A percentile compares a stretch with the other conserved stretches of the same genome.
Conservation (phyloP, 2,888 invertebrate genomes). For the Tetheella fluctuosa region DNA sequence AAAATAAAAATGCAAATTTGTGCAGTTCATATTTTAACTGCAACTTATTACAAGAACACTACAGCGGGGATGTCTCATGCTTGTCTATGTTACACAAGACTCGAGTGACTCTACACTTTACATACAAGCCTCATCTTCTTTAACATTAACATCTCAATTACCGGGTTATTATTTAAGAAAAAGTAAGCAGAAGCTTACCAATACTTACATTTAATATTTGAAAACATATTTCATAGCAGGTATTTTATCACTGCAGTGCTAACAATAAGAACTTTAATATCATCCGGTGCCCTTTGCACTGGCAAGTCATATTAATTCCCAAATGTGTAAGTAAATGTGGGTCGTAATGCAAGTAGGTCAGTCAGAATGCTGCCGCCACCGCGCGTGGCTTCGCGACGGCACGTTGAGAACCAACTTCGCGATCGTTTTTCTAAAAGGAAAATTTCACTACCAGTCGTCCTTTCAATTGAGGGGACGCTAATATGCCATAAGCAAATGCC, state of each 20-base stretch:
- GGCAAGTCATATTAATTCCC: constrained; percentile 54
- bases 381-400: constrained; percentile 27
- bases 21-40: too few species aligned
- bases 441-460: constrained; percentile 47
- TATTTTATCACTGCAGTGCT: background rate
- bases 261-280: constrained; percentile 8
- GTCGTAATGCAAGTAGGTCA: constrained; percentile 71
- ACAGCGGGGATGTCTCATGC: too few species aligned
- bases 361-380: constrained; percentile 51
- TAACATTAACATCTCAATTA: too few species aligned
- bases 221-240: background rate
- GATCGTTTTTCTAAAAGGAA: constrained; percentile 37
- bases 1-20: too few species aligned
- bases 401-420: constrained; percentile 25
- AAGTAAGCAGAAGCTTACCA: too few species aligned
- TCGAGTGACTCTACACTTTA: too few species aligned
- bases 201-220: too few species aligned
- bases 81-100: too few species aligned
- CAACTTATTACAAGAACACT: too few species aligned
- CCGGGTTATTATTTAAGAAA: too few species aligned
- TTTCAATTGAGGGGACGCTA: constrained; percentile 43
- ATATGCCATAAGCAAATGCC: constrained; percentile 51
- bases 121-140: too few species aligned
- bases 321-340: constrained; percentile 60
- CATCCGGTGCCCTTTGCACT: constrained; percentile 29